Base-by-base conservation (phyloP, 2,797 vertebrate genomes). In the Paratrypauchen microcephalus region DNA sequence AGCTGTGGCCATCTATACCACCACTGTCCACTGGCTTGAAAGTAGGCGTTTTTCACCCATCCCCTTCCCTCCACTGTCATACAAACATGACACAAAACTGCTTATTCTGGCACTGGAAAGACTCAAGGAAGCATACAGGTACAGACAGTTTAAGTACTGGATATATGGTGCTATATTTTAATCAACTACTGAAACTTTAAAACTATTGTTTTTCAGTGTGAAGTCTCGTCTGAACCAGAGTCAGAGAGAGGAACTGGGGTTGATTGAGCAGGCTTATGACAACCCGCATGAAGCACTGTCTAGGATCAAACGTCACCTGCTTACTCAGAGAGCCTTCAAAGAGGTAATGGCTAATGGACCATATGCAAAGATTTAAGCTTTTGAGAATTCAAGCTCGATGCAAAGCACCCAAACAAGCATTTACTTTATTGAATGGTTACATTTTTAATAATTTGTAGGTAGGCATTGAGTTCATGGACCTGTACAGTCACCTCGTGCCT, bases 51-150 rank as follows among this genome's bases (percentile, higher is more conserved):
- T 99, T 89, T 99, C 98, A 0, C 98, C 98, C n/a, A 99, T 99
- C 71, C 98, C 98, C 0, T 99, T 99, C 84, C 98, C 98, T 0
- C 98, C 98, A 0, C 92, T 99, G 32, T 99, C 98, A 57, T 99
- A 99, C 90, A 99, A 99, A 76, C 98, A 99, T 0, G 98, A 99
- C 88, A 99, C 98, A 86, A 99, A 99, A 69, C 89, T 99, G 83
- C 95, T 99, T 66, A 99, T 99, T 84, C 83, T 99, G 78, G 98
- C 98, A 24, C 83, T 99, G 88, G 98, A 99, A 88, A 95, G 98
- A 82, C 95, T 99, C 68, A 99, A 99, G 81, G 97, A 99, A 84
- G 97, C 98, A 19, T 99, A 99, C 91, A 99, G 98, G 98, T 99
- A 72, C 78, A 86, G 66, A 59, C 15, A 5, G 1, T 30, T 19